Base-by-base conservation (phyloP, 2,113 vertebrate species). In the Paradisaea rubra region DNA sequence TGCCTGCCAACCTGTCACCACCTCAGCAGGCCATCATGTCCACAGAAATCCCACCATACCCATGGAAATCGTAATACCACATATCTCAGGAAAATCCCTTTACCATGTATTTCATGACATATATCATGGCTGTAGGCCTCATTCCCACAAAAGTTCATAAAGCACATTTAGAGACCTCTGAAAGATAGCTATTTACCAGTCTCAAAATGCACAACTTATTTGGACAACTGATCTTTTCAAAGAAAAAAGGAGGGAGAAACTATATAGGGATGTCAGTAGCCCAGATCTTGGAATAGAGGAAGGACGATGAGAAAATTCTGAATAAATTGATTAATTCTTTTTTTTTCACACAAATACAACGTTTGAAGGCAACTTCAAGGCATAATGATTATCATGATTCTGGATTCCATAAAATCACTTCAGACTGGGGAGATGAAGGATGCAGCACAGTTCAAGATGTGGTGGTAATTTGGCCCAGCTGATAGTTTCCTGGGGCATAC, bases 71-170 rank as follows among this genome's bases (percentile, higher is more conserved):
- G 18, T 22, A 37, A 37, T 37, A 37, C 37, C 37, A 37, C 37
- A 37, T 37, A 37, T 37, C 37, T 37, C 37, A 37, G 10, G 37
- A 37, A 37, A 37, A 37, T 37, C 37, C 37, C 37, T 37, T 52
- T 25, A 45, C 6, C n/a, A 18, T 0, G 0, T 57, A 30, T 24
- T 8, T 73, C 20, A n/a, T 25, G 4, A 16, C 9, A 30, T 15
- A 11, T 25, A 21, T 54, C 11, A 41, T 16, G 31, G 14, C 41
- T 61, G 18, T 35, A 49, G 25, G 21, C 18, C 41, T 61, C 25
- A 27, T 61, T 69, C 17, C 8, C 27, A 53, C 45, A 47, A 15
- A 42, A 11, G 35, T 7, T 63, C 25, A 39, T 17, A 72, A 53
- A 70, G 10, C 4, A 35, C 11, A n/a, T 54, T 52, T 39, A 68